These are phyloP conservation scores for Rhizomys pruinosus DNA, from an alignment of 2,113 vertebrate species.

Conservation along the genomic window DNA sequence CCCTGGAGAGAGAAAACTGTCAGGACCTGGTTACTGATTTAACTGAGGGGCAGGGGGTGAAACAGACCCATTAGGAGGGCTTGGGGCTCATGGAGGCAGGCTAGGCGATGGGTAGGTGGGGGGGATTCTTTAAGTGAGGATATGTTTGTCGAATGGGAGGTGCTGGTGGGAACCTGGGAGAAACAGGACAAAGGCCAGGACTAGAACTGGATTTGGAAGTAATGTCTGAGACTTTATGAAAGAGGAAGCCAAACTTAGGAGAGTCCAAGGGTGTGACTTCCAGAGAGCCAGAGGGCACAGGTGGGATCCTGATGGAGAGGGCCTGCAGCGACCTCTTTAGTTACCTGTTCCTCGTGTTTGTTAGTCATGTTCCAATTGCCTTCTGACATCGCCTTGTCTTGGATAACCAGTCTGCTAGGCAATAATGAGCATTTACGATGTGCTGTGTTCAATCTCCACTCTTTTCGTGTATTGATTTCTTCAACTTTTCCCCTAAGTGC, in stretches of 20 bases:
- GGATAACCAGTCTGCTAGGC: no score
- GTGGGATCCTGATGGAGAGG: not conserved
- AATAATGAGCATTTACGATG: not conserved
- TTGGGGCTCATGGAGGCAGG: not conserved
- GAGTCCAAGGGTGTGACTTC: not conserved
- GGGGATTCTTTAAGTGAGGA: not conserved
- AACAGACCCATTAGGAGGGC: not conserved
- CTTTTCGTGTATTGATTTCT: not conserved
- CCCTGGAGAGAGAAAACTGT: not conserved
- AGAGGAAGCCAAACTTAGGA: not conserved
- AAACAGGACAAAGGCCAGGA: not conserved
- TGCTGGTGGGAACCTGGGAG: not conserved
- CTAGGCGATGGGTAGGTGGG: not conserved
- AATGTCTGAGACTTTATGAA: not conserved
- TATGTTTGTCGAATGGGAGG: not conserved
- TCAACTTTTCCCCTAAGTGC: not conserved
- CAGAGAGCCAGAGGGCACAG: not conserved
- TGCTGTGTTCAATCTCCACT: not conserved
- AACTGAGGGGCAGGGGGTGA: not conserved
- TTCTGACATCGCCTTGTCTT: not conserved
- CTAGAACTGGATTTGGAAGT: not conserved
- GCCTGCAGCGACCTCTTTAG: no score
- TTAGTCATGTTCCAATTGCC: not conserved
- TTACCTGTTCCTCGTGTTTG: not conserved
- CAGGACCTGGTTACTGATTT: not conserved